Conservation (phyloP, 2,113 vertebrate species). For the Mola mola region DNA sequence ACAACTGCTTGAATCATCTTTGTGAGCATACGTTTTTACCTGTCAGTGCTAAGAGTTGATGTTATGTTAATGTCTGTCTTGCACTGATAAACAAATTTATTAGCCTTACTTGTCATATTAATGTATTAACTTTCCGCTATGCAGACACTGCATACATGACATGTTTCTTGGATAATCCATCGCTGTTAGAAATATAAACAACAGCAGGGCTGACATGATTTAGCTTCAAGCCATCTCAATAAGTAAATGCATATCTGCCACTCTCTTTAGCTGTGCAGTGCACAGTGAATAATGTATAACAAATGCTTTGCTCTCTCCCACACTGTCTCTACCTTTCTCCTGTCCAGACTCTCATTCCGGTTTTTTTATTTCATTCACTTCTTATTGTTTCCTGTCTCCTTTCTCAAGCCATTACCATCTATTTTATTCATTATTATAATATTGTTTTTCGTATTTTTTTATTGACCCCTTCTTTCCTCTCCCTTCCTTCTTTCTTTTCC, state of each 20-base stretch:
- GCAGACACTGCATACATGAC: neutral
- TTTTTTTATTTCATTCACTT: neutral
- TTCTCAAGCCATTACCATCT: neutral
- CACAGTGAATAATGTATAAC: constrained; percentile 70
- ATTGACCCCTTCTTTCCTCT: neutral
- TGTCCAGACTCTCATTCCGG: constrained; percentile 4
- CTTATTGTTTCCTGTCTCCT: neutral
- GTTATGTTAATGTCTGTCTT: neutral
- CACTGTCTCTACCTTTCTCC: constrained; percentile 14
- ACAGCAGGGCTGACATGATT: constrained; percentile 54
- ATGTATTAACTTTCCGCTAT: constrained; percentile 7
- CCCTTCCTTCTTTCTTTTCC: neutral
- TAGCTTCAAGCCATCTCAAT: constrained; percentile 68
- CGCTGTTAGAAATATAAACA: constrained; percentile 35
- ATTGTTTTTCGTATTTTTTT: neutral
- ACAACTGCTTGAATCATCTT: neutral
- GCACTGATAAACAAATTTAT: neutral
- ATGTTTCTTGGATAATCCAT: neutral
- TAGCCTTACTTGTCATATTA: neutral
- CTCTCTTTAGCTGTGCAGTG: constrained; percentile 59
- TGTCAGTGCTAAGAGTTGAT: neutral
- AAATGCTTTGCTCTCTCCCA: constrained; percentile 35
- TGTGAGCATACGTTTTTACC: neutral
- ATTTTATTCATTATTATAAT: neutral
- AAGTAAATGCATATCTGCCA: constrained; percentile 72